Evolutionary conservation across 1,140 invertebrate species (phyloP), one percentile per base, ranked within the genome.

Genomic region (Drosophila willistoni): DNA sequence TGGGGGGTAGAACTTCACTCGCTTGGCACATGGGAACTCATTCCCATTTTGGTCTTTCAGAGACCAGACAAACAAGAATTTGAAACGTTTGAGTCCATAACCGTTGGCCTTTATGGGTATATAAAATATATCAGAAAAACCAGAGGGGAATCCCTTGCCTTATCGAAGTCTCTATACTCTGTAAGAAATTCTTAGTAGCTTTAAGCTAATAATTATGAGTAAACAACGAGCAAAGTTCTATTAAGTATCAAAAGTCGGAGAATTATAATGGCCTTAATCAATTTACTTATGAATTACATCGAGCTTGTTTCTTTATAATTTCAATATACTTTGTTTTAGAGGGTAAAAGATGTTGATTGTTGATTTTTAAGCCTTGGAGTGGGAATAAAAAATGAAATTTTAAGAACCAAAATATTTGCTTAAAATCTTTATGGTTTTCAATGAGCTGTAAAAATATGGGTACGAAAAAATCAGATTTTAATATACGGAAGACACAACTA

Each of bases 1-100:
- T 70, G 69, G 73, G 78, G 78, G 42, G 44, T 54, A 42, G 19
- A 29, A 14, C 56, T 44, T 70, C 14, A 68, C 73, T 42, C 56
- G 47, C 36, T 44, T 25, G n/a, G 41, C 41, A 75, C 36, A 13
- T 39, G 36, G 36, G 10, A 1, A 74, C 22, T 25, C 22, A 25
- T 60, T 75, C 55, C 56, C 39, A 61, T 68, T 70, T 83, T 79
- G 72, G 68, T 42, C 56, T 71, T 71, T 66, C 29, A 63, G 41
- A 65, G 64, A 33, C 55, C 80, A 76, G 80, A 67, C 76, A 79
- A 22, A 44, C 42, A 47, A 57, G 61, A 57, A 74, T 73, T 72
- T 17, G 41, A 36, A 73, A 59, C 55, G 29, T 67, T 75, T 75
- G 68, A 57, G 64, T 75, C 57, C 65, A 68, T 59, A 75, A 17